Base-by-base conservation (phyloP, 64 coral and sea anemone genomes). In the Pocillopora verrucosa region DNA sequence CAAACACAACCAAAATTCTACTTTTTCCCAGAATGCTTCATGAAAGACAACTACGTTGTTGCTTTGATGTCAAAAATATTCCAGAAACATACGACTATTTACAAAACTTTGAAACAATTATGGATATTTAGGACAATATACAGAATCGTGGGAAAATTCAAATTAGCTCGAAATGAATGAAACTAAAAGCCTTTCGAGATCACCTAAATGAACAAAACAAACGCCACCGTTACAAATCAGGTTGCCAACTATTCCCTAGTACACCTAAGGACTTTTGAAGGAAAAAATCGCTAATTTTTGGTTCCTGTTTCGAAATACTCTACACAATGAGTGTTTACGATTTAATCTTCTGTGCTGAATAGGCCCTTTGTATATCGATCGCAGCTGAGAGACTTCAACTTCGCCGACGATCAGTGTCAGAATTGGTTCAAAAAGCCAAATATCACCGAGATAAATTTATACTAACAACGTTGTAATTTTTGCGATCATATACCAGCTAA, bases 251-350 rank as follows among this genome's bases (percentile, higher is more conserved):
- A 24, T 70, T 70, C 67, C 25, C 22, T 24, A 12, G 25, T 37
- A 26, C 16, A 38, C 11, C 59, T 79, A 30, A n/a, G 0, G 19
- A 24, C n/a, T 24, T 85, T 85, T 85, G 38, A n/a, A 57, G 56
- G 58, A 7, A 36, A 72, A 41, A 61, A 13, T 56, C 36, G 67
- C 58, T 36, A 81, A 81, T 81, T 81, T 60, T 62, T 34, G 65
- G 82, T 85, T 20, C 56, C 65, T 85, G 82, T 72, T 63, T 85
- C 38, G 22, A 10, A 85, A 67, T 19, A 30, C n/a, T 37, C n/a
- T 37, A 68, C 82, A 51, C 65, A 22, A 85, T 85, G 45, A 85
- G 70, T 85, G 82, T 85, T 85, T 85, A 85, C 82, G 72, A 51
- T 36, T 85, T 83, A 61, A 82, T 65, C 80, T 83, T 83, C 61